Conservation (phyloP, 2,888 invertebrate genomes). For the Boloria selene region DNA sequence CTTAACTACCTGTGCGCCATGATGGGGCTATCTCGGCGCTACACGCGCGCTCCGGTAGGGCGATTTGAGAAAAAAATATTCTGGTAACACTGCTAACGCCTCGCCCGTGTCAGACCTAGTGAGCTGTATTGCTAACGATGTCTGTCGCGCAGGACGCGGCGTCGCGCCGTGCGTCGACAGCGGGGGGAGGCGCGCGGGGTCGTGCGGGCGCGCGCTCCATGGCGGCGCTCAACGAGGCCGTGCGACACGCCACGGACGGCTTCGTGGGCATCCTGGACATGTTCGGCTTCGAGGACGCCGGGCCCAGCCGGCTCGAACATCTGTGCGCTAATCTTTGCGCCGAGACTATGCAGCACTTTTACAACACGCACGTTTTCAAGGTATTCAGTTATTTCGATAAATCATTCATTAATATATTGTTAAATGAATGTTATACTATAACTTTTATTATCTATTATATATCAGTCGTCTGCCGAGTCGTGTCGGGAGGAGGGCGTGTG, state of each 20-base stretch:
- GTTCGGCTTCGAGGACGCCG: conserved; percentile 97
- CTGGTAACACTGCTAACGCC: too few species aligned
- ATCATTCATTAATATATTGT: background rate
- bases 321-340: conserved; percentile 97
- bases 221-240: conserved; percentile 95
- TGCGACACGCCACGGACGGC: conserved; percentile 95
- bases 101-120: conserved; percentile 63
- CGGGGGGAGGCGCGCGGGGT: conserved; percentile 87
- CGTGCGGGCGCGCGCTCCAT: conserved; percentile 93
- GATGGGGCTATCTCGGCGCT: too few species aligned
- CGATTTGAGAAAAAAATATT: too few species aligned
- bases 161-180: conserved; percentile 91
- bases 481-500: conserved; percentile 96
- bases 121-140: conserved; percentile 1
- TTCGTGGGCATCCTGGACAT: conserved; percentile 98
- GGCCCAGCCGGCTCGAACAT: conserved; percentile 95
- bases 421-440: background rate
- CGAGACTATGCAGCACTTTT: conserved; percentile 98
- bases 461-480: conserved; percentile 83
- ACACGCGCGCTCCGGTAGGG: too few species aligned
- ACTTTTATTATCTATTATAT: background rate
- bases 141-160: conserved; percentile 87
- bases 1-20: too few species aligned
- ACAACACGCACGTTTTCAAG: conserved; percentile 98
- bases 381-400: conserved; percentile 62